A percentile compares a stretch with the other conserved stretches of the same genome.
phyloP scores from a whole-genome alignment of 2,113 vertebrate genomes.

The Mionectes macconnelli region DNA sequence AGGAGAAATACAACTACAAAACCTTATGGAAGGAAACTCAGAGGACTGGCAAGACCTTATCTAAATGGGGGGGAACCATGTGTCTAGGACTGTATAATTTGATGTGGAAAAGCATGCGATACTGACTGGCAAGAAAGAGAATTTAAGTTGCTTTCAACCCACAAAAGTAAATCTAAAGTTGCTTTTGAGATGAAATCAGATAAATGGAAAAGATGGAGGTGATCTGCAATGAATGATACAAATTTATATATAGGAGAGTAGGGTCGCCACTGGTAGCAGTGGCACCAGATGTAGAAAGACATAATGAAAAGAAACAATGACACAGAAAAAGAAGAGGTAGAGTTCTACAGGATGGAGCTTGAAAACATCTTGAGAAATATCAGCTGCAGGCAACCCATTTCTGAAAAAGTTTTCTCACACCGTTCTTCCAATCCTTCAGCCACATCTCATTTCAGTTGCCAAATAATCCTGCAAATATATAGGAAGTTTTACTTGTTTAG shows the following conservation, averaged over 20 bases:
- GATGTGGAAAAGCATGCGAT: not conserved
- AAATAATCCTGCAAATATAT: not conserved
- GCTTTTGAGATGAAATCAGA: not conserved
- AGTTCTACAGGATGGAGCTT: not conserved
- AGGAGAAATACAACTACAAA: not conserved
- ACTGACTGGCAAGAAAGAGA: not conserved
- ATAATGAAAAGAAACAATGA: not conserved
- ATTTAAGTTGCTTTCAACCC: not conserved
- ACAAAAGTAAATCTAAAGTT: not conserved
- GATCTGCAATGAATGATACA: not conserved
- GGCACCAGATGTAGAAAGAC: not conserved
- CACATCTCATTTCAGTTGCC: not conserved
- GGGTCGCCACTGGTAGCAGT: not conserved
- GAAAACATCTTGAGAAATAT: not conserved
- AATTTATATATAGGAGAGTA: not conserved
- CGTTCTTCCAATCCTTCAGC: not conserved
- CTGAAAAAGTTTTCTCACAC: not conserved
- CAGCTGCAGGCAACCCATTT: not conserved
- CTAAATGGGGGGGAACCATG: not conserved
- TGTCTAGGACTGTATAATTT: not conserved
- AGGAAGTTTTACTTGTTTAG: not conserved
- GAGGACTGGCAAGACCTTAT: not conserved
- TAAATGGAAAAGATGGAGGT: not conserved
- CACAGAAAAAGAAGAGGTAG: not conserved
- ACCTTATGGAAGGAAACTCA: not conserved